phyloP scores from a whole-genome alignment of 2,888 invertebrate species.

The Apodemia duryi region DNA sequence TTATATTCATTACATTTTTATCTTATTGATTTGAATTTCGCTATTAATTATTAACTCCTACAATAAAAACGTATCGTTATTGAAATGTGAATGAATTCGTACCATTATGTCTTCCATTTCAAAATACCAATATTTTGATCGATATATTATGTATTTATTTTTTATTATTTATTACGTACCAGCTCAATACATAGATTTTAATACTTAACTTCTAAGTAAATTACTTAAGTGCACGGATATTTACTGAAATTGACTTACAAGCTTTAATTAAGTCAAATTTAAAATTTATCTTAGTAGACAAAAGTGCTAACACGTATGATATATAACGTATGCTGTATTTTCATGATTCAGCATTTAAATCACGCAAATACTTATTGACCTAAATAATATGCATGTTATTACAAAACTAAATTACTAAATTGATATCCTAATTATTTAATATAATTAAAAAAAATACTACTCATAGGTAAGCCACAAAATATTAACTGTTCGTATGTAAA shows the following conservation, averaged over 20 bases:
- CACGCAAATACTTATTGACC: slow-evolving; percentile 22
- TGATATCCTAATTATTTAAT: slow-evolving; percentile 29
- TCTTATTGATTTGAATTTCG: slow-evolving; percentile 42
- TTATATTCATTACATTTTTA: slow-evolving; percentile 47
- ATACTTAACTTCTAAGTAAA: slow-evolving; percentile 35
- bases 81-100: slow-evolving; percentile 65
- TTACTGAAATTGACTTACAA: slow-evolving; percentile 14
- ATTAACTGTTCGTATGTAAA: slow-evolving; percentile 33
- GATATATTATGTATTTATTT: slow-evolving; percentile 44
- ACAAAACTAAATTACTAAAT: slow-evolving; percentile 33
- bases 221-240: slow-evolving; percentile 28
- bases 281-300: slow-evolving; percentile 12
- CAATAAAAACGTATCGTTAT: slow-evolving; percentile 28
- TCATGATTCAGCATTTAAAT: neutral
- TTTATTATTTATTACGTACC: slow-evolving; percentile 54
- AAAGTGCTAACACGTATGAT: slow-evolving; percentile 2
- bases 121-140: slow-evolving; percentile 51
- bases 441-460: slow-evolving; percentile 24
- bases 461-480: slow-evolving; percentile 42
- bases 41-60: slow-evolving; percentile 46
- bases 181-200: slow-evolving; percentile 59
- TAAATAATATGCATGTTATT: slow-evolving; percentile 37
- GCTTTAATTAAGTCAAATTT: slow-evolving; percentile 1
- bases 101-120: slow-evolving; percentile 74
- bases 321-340: neutral